Conservation (phyloP, 2,888 invertebrate species). For the Chymomyza fuscimana region DNA sequence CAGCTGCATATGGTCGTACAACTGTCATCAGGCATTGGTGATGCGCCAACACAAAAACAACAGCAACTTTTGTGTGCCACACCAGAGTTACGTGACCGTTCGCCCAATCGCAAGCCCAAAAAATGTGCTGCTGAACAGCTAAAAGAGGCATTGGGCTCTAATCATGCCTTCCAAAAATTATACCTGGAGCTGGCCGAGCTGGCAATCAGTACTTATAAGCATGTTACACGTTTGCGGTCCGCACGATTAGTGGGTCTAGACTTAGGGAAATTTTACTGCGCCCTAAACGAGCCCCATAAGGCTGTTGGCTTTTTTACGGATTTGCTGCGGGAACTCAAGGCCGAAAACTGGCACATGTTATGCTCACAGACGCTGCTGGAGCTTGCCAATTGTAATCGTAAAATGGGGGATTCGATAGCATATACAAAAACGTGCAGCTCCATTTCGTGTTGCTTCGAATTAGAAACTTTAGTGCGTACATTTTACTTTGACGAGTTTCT, state of each 20-base stretch:
- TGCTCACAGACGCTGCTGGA: constrained; percentile 91
- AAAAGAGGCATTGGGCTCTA: constrained; percentile 94
- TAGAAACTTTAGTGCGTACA: constrained; percentile 87
- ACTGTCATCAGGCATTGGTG: constrained; percentile 94
- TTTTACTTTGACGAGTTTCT: constrained; percentile 92
- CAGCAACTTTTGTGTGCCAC: constrained; percentile 71
- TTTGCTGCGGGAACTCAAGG: constrained; percentile 90
- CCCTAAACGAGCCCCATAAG: constrained; percentile 91
- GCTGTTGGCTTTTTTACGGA: constrained; percentile 94
- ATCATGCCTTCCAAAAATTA: constrained; percentile 92
- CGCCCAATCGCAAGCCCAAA: constrained; percentile 80
- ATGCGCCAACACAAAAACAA: constrained; percentile 81
- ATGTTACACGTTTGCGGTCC: constrained; percentile 89
- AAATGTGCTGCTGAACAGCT: constrained; percentile 87
- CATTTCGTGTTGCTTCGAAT: constrained; percentile 87
- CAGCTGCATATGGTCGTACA: constrained; percentile 95
- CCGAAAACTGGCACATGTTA: constrained; percentile 92
- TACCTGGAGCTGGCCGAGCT: constrained; percentile 96
- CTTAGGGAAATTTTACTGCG: constrained; percentile 93
- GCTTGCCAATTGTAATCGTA: constrained; percentile 90
- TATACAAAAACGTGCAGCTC: constrained; percentile 89
- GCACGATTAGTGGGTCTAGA: constrained; percentile 94
- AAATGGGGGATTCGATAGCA: constrained; percentile 86
- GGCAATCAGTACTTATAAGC: constrained; percentile 97
- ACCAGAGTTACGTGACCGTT: constrained; percentile 79